Conservation (phyloP, 2,888 invertebrate genomes). For the Eupithecia pulchellata region DNA sequence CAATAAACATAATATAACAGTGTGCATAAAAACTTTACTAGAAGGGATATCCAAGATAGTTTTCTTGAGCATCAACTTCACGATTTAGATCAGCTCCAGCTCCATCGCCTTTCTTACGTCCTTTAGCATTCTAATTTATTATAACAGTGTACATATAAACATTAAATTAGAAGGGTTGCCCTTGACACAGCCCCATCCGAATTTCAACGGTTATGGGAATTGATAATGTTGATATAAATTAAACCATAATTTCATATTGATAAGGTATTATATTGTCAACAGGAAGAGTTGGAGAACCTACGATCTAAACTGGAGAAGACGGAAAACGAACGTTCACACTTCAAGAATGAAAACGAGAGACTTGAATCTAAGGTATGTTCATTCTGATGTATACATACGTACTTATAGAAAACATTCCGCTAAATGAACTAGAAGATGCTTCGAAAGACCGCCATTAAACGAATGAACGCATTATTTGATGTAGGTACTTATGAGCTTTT, state of each 20-base stretch:
- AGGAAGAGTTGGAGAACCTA: conserved; percentile 95
- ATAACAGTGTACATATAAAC: not conserved
- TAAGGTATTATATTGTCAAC: conserved; percentile 55
- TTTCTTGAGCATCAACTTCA: too few species aligned
- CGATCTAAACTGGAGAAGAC: conserved; percentile 93
- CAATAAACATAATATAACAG: too few species aligned
- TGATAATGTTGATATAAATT: not conserved
- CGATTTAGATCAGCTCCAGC: too few species aligned
- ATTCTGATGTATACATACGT: not conserved
- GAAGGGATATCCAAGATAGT: too few species aligned
- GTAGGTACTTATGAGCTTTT: too few species aligned
- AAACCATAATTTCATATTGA: conserved; percentile 6
- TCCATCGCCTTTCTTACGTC: too few species aligned
- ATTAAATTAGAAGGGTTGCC: not conserved
- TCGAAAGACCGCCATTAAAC: not conserved
- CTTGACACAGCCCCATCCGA: not conserved
- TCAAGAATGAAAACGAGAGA: conserved; percentile 95
- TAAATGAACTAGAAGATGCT: not conserved
- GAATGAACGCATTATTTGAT: not conserved
- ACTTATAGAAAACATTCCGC: not conserved
- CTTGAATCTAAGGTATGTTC: conserved; percentile 94
- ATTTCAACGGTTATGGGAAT: not conserved
- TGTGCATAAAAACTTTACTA: too few species aligned
- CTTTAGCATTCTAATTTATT: not conserved
- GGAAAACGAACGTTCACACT: conserved; percentile 92